Conservation (phyloP, 1,140 invertebrate species). For the Drosophila murphyi region DNA sequence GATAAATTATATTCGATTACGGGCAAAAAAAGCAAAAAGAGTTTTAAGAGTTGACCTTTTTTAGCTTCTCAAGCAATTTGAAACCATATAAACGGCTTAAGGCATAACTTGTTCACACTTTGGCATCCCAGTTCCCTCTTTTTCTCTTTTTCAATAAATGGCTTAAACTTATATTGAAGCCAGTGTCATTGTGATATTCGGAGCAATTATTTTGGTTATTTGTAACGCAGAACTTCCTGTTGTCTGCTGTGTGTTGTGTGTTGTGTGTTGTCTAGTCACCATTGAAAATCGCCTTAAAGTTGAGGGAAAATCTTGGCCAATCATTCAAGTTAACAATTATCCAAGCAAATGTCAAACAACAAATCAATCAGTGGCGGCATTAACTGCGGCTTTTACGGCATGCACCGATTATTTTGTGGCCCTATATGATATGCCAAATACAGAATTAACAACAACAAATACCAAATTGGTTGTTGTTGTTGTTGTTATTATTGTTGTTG, state of each 20-base stretch:
- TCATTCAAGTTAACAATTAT: conserved; percentile 78
- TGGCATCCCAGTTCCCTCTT: neutral
- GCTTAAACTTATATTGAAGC: neutral
- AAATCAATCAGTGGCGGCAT: conserved; percentile 73
- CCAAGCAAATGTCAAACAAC: conserved; percentile 54
- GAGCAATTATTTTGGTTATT: conserved; percentile 30
- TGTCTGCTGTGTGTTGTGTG: conserved; percentile 1
- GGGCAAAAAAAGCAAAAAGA: too few species aligned
- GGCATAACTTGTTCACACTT: neutral
- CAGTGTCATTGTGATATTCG: conserved; percentile 22
- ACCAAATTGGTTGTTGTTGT: neutral
- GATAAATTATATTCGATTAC: too few species aligned
- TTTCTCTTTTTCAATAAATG: neutral
- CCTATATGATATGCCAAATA: conserved; percentile 19
- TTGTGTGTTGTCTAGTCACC: conserved; percentile 18
- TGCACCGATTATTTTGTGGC: neutral
- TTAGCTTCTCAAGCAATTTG: too few species aligned
- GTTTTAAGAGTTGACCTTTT: too few species aligned
- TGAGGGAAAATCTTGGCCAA: conserved; percentile 60
- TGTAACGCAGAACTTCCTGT: conserved; percentile 47
- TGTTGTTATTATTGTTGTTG: conserved; percentile 22
- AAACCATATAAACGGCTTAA: too few species aligned
- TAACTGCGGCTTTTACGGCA: conserved; percentile 26
- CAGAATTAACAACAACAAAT: conserved; percentile 14
- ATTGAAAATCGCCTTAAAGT: conserved; percentile 65